Conservation (phyloP, 2,113 vertebrate genomes). For the Hemichromis elongatus region DNA sequence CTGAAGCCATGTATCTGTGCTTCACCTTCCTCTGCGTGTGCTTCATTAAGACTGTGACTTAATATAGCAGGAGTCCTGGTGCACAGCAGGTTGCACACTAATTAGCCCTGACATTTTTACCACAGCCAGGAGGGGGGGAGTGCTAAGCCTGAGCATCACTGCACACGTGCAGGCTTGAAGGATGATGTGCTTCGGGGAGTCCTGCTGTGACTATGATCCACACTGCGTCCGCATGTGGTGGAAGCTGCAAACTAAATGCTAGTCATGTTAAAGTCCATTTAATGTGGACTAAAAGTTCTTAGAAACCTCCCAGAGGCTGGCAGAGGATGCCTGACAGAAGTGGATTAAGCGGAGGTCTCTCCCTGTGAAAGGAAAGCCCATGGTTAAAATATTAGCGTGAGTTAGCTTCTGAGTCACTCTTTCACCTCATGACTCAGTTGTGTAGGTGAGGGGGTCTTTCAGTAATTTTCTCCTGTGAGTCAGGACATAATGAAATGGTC, state of each 20-base stretch:
- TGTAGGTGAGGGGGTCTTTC: neutral
- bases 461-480: slow-evolving; percentile 33
- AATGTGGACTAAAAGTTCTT: neutral
- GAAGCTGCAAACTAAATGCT: neutral
- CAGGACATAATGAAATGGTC: slow-evolving; percentile 30
- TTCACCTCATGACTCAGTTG: slow-evolving; percentile 16
- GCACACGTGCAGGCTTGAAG: slow-evolving; percentile 42
- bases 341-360: neutral
- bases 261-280: neutral
- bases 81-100: slow-evolving; percentile 31
- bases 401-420: slow-evolving; percentile 27
- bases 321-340: neutral
- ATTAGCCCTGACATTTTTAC: slow-evolving; percentile 48
- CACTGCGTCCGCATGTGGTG: neutral
- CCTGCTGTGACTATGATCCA: slow-evolving; percentile 35
- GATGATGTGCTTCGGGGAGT: slow-evolving; percentile 2
- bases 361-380: slow-evolving; percentile 26
- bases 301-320: neutral
- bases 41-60: neutral
- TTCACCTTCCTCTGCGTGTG: neutral
- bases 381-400: neutral
- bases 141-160: slow-evolving; percentile 47
- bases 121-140: slow-evolving; percentile 1
- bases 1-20: neutral
- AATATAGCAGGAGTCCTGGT: slow-evolving; percentile 1